Conservation (phyloP, 2,113 vertebrate species). For the Kryptolebias marmoratus region DNA sequence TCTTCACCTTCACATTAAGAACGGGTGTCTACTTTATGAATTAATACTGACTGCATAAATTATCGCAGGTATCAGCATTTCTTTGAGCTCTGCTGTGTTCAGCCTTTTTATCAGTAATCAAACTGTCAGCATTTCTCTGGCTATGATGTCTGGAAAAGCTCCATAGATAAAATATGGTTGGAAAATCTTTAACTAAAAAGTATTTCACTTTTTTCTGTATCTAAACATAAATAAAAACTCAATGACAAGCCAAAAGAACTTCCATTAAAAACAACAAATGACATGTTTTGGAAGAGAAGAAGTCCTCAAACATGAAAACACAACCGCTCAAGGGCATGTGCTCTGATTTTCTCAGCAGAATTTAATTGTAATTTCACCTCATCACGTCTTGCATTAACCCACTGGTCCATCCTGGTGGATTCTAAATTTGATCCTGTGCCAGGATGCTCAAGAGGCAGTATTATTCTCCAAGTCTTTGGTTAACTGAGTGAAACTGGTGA, state of each 20-base stretch:
- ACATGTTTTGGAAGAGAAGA: too few species aligned
- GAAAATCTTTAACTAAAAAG: too few species aligned
- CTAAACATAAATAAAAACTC: too few species aligned
- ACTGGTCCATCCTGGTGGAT: background rate
- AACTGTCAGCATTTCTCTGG: too few species aligned
- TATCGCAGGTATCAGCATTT: background rate
- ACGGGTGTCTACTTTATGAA: too few species aligned
- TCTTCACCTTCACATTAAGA: too few species aligned
- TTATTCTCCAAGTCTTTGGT: conserved; percentile 23
- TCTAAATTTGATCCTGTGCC: background rate
- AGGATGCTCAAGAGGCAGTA: conserved; percentile 9
- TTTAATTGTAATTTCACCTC: background rate
- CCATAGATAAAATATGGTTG: background rate
- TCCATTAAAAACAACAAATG: too few species aligned
- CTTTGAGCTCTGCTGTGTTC: background rate
- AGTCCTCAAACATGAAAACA: background rate
- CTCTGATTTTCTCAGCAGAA: background rate
- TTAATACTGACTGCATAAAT: background rate
- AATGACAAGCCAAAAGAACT: too few species aligned
- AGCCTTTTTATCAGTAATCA: too few species aligned
- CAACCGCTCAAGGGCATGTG: background rate
- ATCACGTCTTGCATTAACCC: background rate
- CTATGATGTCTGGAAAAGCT: background rate
- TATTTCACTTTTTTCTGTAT: too few species aligned
- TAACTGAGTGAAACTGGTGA: conserved; percentile 55